Percentiles rank a stretch among this genome's conserved stretches.
Evolutionary conservation across 2,113 vertebrate species (phyloP).

Genomic region (human): GRCh38 chr3:164155001-164155500

Average conservation of each 20-base stretch:
- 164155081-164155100: background rate
- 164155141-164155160: background rate
- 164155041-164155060: conserved; percentile 57
- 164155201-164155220: background rate
- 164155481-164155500: too few relatives aligned
- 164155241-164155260: background rate
- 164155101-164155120: background rate
- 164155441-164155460: too few relatives aligned
- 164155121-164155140: background rate
- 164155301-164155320: background rate
- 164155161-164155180: background rate
- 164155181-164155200: background rate
- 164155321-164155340: background rate
- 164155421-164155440: too few relatives aligned
- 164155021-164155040: conserved; percentile 52
- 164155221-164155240: conserved; percentile 19
- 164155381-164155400: too few relatives aligned
- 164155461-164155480: too few relatives aligned
- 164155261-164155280: background rate
- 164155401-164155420: too few relatives aligned
- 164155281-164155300: background rate
- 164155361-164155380: too few relatives aligned
- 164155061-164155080: conserved; percentile 10
- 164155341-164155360: background rate
- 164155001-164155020: conserved; percentile 18